Base-by-base conservation (phyloP, 2,113 vertebrate species). In the Thunnus thynnus region DNA sequence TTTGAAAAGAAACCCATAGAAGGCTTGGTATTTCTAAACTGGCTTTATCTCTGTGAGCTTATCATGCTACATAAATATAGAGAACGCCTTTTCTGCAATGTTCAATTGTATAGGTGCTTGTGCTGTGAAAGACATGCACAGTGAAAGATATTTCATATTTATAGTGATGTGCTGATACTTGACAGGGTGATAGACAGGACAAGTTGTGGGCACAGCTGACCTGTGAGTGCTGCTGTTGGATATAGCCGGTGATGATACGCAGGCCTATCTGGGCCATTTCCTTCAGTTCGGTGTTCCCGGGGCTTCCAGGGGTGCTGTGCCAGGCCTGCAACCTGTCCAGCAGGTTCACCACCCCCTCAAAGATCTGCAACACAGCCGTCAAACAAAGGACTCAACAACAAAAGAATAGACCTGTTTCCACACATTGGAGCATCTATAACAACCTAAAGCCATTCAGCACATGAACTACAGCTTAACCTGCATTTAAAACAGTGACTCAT, bases 201-300 rank as follows among this genome's bases (percentile, higher is more conserved):
- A 8, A 57, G 36, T n/a, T 27, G 64, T 14, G 27, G 30, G 27
- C 56, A 69, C 20, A 25, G 66, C 86, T 82, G 83, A 98, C 98
- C 96, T 98, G 97, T 0, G 96, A 91, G 86, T 98, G 96, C 80
- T 97, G 97, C 86, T 98, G 95, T 73, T 96, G 92, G 90, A 98
- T 96, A 71, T 98, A 99, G 16, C 97, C 97, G 0, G 97, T 84
- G 18, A 99, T 97, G 68, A 99, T 92, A 3, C 96, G 96, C 41
- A 99, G 95, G 66, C 98, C 98, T 0, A 98, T 95, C 94, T 98
- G 97, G 0, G 98, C 96, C 97, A 99, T 99, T 91, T 99, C 98
- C 60, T 93, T 96, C n/a, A 99, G 96, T 54, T 99, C 97, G 0
- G 94, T 88, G 9, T 94, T 81, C 32, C 96, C 95, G 0, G 96